Evolutionary conservation across 2,888 invertebrate species (phyloP), one percentile per base, ranked within the genome.

Genomic region (Microdon myrmicae): DNA sequence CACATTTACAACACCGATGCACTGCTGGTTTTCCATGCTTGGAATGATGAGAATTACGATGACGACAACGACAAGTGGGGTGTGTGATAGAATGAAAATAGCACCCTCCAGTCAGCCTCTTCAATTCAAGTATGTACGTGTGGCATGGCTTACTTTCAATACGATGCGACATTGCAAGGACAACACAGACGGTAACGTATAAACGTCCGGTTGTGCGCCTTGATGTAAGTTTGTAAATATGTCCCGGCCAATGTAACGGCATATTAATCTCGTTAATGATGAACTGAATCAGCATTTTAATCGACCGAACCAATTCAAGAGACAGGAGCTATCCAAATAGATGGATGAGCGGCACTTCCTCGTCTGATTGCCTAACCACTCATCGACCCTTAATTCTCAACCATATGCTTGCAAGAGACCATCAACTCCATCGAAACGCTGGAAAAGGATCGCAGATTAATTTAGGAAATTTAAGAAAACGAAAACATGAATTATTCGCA

Each of bases 201-300:
- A 39, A 49, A 29, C 9, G 39, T 2, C 1, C 19, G 10, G 38
- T 17, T 35, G 37, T 12, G 22, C 26, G 32, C 43, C n/a, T n/a
- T n/a, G n/a, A 22, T 48, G 22, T 58, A 37, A 48, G 44, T 59
- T 31, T 35, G 26, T 71, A 71, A 68, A 70, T 69, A 72, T 77
- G 76, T 75, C 79, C 72, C 68, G 71, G 73, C 70, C 73, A 71
- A 71, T 72, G 76, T 73, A 71, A 73, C 72, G 74, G 73, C 72
- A 75, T 79, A 79, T 79, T 78, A 79, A 79, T 79, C 79, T 79
- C 74, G 74, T 79, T 79, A 79, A 79, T 79, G 78, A 79, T 75
- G 76, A 75, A 78, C 79, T 79, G 78, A 79, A 79, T 79, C 78
- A 79, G 79, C 78, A 73, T 67, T 68, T 68, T 68, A 67, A 68